Evolutionary conservation across 1,140 invertebrate species (phyloP).

Genomic region (Bombyx mandarina): DNA sequence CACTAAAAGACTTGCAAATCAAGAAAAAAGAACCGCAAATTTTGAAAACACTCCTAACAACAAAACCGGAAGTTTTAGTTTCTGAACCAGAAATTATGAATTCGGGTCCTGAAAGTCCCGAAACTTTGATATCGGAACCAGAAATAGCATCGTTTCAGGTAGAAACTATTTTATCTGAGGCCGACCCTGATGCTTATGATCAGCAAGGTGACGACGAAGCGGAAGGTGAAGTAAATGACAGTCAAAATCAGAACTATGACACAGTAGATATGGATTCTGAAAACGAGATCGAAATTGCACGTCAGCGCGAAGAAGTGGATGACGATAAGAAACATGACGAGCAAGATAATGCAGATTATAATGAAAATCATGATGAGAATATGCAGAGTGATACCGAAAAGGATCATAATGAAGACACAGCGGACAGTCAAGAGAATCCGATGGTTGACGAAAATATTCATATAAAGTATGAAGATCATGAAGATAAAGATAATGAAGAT

Average conservation of each 20-base stretch:
- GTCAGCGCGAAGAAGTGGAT: slow-evolving; percentile 32
- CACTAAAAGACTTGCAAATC: slow-evolving; percentile 61
- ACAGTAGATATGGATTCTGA: slow-evolving; percentile 63
- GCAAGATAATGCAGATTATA: slow-evolving; percentile 20
- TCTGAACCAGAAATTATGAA: slow-evolving; percentile 64
- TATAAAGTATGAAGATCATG: slow-evolving; percentile 18
- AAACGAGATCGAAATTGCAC: slow-evolving; percentile 61
- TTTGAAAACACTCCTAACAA: slow-evolving; percentile 60
- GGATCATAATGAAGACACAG: slow-evolving; percentile 28
- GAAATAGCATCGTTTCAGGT: slow-evolving; percentile 67
- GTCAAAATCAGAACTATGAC: slow-evolving; percentile 52
- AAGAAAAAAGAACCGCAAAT: slow-evolving; percentile 68
- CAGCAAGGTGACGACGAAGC: slow-evolving; percentile 39
- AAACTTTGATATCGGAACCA: slow-evolving; percentile 65
- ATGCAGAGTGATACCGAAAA: slow-evolving; percentile 37
- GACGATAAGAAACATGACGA: slow-evolving; percentile 19
- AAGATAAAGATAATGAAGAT: slow-evolving; percentile 22
- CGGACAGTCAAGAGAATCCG: slow-evolving; percentile 21
- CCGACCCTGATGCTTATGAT: slow-evolving; percentile 53
- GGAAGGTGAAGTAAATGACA: slow-evolving; percentile 34
- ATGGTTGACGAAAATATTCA: slow-evolving; percentile 21
- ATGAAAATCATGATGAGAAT: slow-evolving; percentile 33
- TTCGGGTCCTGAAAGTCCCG: slow-evolving; percentile 63
- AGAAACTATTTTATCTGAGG: slow-evolving; percentile 63
- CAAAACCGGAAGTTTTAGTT: slow-evolving; percentile 55